Evolutionary conservation across 2,797 vertebrate species (phyloP).

Genomic region (Simalia tracyae): DNA sequence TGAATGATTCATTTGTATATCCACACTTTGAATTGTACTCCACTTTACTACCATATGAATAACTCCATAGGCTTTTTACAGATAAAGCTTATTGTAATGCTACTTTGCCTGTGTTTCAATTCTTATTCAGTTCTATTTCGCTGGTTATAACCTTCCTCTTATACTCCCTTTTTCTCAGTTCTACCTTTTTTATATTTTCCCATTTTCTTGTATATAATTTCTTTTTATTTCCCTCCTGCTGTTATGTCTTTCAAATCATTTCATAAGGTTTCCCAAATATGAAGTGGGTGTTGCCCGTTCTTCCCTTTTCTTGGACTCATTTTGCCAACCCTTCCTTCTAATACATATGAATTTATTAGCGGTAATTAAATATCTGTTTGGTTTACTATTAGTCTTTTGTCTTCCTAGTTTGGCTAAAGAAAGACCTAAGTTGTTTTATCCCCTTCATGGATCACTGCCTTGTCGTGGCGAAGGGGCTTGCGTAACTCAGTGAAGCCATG

Average conservation of each 20-base stretch:
- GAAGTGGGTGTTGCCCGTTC: slow-evolving; percentile 4
- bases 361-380: neutral
- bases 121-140: neutral
- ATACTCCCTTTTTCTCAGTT: neutral
- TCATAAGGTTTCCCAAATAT: neutral
- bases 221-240: neutral
- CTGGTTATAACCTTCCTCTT: neutral
- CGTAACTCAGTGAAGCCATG: no score
- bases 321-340: slow-evolving; percentile 6
- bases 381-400: neutral
- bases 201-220: neutral
- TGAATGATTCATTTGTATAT: neutral
- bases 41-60: neutral
- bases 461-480: no score
- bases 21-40: neutral
- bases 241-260: neutral
- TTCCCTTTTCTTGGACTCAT: neutral
- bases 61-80: neutral
- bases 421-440: neutral
- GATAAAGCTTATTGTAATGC: neutral
- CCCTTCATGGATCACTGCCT: no score
- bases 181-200: neutral
- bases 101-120: neutral
- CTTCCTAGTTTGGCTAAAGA: neutral
- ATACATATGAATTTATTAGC: neutral